phyloP scores from a whole-genome alignment of 1,140 invertebrate species.

The Eubasilissa regina region DNA sequence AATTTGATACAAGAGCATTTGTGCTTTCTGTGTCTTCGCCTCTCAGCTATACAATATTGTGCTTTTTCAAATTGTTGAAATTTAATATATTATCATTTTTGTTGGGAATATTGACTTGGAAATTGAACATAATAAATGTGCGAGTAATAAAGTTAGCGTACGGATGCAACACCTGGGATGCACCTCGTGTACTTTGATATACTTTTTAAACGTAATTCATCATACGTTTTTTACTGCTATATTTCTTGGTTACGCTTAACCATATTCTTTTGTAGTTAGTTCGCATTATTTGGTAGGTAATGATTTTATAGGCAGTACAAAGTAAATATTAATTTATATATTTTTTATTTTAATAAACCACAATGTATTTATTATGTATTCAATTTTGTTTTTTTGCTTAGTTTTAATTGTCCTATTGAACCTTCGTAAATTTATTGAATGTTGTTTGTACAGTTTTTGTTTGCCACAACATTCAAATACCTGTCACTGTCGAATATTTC shows the following conservation, averaged over 20 bases:
- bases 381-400: constrained; percentile 21
- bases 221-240: constrained; percentile 35
- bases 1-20: constrained; percentile 19
- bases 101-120: not conserved
- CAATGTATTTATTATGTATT: constrained; percentile 43
- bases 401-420: constrained; percentile 7
- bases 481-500: not conserved
- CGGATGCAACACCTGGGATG: not conserved
- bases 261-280: constrained; percentile 23
- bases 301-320: constrained; percentile 47
- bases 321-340: constrained; percentile 48
- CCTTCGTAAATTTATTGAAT: not conserved
- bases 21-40: constrained; percentile 2
- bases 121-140: not conserved
- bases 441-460: not conserved
- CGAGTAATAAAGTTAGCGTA: constrained; percentile 3
- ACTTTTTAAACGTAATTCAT: constrained; percentile 24
- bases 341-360: constrained; percentile 40
- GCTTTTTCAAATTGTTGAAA: constrained; percentile 37
- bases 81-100: constrained; percentile 41
- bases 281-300: constrained; percentile 36
- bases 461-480: not conserved
- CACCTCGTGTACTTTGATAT: constrained; percentile 24
- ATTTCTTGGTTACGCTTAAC: constrained; percentile 37
- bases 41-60: constrained; percentile 17